Evolutionary conservation across 2,113 vertebrate genomes (phyloP), one percentile per base, ranked within the genome.

Genomic region (Chaetodon trifascialis): DNA sequence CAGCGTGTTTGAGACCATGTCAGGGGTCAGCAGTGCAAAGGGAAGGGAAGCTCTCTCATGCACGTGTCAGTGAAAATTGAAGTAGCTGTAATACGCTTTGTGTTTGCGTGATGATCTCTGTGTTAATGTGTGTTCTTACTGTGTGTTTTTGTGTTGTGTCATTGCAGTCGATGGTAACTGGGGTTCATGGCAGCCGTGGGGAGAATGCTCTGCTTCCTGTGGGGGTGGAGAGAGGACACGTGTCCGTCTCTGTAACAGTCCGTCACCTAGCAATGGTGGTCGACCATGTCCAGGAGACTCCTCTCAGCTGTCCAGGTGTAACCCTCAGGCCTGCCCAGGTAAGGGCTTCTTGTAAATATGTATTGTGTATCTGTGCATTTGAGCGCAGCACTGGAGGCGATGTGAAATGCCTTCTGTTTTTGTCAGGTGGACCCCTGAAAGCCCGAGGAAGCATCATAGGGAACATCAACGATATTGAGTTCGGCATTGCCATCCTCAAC

Each of bases 401-500:
- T 59, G 21, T 51, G 1, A 44, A 71, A 14, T 34, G 3, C 46
- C 0, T 1, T 71, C 6, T 66, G 0, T 80, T 36, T 55, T 38
- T 80, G 47, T 85, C 85, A 99, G 98, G 97, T 91, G 98, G 98
- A 3, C 97, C 98, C 52, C 96, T 97, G 62, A 94, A 19, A 72
- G 97, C 98, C 73, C 95, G 95, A 87, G 98, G 98, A 81, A 98
- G 95, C 91, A 91, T 99, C 88, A 96, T 95, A 87, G 98, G 98
- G 70, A 98, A 94, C 75, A 98, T 99, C 84, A 99, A 99, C 2
- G 90, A 96, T 70, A 78, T 98, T 71, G 97, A 98, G 64, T 98
- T 99, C 94, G 98, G 97, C 83, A 91, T 97, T 40, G 94, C 97
- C 86, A 95, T 97, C 82, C 95, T 99, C 60, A 99, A 99, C 0